Conservation (phyloP, 2,797 vertebrate species). For the Peromyscus attwateri region DNA sequence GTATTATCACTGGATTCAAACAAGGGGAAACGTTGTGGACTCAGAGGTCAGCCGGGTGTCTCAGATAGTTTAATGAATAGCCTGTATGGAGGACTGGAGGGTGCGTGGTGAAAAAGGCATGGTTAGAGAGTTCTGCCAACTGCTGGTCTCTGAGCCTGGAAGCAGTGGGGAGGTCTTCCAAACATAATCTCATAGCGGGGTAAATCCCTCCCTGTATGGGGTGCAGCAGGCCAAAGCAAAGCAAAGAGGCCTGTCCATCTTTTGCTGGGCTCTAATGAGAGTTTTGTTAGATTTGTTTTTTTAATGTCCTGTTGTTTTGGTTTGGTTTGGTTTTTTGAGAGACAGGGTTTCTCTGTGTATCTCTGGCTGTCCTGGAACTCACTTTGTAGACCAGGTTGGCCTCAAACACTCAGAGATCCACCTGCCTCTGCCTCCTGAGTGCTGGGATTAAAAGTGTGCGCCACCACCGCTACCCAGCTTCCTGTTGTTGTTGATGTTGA, state of each 20-base stretch:
- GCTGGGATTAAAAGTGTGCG: neutral
- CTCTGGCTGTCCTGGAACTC: neutral
- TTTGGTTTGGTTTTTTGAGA: neutral
- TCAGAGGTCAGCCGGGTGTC: neutral
- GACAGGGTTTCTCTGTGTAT: neutral
- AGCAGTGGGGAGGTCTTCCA: neutral
- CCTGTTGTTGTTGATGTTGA: neutral
- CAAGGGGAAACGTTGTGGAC: neutral
- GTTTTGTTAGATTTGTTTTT: neutral
- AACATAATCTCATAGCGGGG: neutral
- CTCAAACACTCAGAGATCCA: no score
- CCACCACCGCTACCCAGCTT: neutral
- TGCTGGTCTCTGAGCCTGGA: neutral
- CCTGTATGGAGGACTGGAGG: neutral
- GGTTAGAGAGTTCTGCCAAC: neutral
- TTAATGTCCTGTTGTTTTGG: neutral
- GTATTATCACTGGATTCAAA: neutral
- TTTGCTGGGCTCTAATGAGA: neutral
- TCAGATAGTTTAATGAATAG: neutral
- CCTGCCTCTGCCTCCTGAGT: no score
- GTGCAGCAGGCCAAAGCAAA: neutral
- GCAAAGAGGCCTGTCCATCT: no score
- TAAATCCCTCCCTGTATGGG: neutral
- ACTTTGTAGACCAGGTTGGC: no score
- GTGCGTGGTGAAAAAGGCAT: neutral